Evolutionary conservation across 2,888 invertebrate species (phyloP), one percentile per base, ranked within the genome.

Genomic region (Drosophila phalerata): DNA sequence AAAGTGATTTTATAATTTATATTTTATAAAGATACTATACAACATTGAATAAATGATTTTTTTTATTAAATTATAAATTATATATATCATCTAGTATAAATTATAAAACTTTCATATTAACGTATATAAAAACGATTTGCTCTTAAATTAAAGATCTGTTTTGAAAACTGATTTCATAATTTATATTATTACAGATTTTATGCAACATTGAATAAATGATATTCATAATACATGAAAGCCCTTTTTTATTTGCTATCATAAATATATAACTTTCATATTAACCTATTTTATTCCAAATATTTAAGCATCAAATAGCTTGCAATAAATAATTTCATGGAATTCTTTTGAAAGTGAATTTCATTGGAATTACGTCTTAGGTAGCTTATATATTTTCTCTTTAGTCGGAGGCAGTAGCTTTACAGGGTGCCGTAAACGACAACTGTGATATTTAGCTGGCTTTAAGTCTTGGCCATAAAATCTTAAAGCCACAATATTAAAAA

Each of bases 391-490:
- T 34, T 22, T 1, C n/a, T 32, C 19, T 32, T 13, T 28, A 53
- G 11, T 40, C 8, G 38, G 22, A 19, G 25, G 25, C 25, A 17
- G 49, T 37, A 5, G 13, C 25, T 37, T 51, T 37, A 51, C 15
- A 5, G n/a, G 10, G 15, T 22, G 15, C 22, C 34, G 15, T 37
- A 34, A 51, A 52, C 10, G 19, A 5, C 25, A 37, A 43, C 19
- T 37, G 51, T 6, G 37, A 10, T 37, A 38, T 52, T 52, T 38
- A 30, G 42, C 42, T 56, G 56, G 5, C 45, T 45, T 37, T 45
- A 45, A 45, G 43, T 15, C 56, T 22, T 22, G 56, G 32, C 22
- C 40, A 17, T 42, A 22, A 43, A 55, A 19, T n/a, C 17, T 55
- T 32, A 43, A 43, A 10, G 8, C 42, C 3, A 6, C 3, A n/a